Percentiles rank a stretch among this genome's conserved stretches.
Evolutionary conservation across 2,888 invertebrate species (phyloP).

Genomic region (Agrotis exclamationis): DNA sequence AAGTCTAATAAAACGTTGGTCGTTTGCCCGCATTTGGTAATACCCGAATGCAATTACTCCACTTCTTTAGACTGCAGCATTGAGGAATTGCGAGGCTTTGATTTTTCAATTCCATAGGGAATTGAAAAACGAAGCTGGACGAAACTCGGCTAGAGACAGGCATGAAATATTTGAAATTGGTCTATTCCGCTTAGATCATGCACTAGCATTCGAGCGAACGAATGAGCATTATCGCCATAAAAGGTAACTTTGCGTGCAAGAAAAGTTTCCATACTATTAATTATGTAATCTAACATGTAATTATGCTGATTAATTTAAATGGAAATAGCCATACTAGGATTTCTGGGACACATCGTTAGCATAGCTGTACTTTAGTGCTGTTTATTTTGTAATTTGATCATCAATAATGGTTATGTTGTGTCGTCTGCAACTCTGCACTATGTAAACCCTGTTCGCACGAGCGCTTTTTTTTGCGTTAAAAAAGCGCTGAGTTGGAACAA

Average conservation of each 20-base stretch:
- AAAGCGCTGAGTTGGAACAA: no score
- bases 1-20: no score
- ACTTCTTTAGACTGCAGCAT: no score
- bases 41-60: neutral
- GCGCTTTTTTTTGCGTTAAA: no score
- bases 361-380: slow-evolving; percentile 13
- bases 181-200: neutral
- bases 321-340: slow-evolving; percentile 3
- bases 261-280: slow-evolving; percentile 18
- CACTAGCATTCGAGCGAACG: neutral
- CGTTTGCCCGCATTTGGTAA: neutral
- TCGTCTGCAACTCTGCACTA: neutral
- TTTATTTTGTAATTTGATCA: slow-evolving; percentile 30
- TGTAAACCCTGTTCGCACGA: neutral
- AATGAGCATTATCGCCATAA: neutral
- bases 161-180: neutral
- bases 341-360: slow-evolving; percentile 21
- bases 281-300: neutral
- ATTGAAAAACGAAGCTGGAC: neutral
- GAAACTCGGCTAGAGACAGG: neutral
- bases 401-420: slow-evolving; percentile 11
- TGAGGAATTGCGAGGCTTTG: neutral
- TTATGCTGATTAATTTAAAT: slow-evolving; percentile 8
- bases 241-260: slow-evolving; percentile 13
- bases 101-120: no score